Conservation (phyloP, 2,888 invertebrate genomes). For the Tinea semifulvella region DNA sequence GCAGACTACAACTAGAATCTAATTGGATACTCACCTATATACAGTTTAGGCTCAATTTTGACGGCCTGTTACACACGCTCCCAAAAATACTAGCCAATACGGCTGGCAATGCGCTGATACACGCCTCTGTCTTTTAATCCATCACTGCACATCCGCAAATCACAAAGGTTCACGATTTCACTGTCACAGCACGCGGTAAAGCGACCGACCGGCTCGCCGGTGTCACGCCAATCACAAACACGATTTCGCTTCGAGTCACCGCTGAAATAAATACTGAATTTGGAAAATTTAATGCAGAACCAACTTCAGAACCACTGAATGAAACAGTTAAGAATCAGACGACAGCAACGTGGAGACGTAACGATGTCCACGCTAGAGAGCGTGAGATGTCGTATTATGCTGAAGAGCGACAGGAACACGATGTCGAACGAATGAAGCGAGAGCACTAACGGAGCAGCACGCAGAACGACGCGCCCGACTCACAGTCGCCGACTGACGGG, state of each 20-base stretch:
- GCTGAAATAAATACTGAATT: constrained; percentile 12
- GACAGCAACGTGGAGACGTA: constrained; percentile 37
- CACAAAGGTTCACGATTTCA: constrained; percentile 57
- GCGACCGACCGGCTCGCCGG: constrained; percentile 41
- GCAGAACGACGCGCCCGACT: constrained; percentile 62
- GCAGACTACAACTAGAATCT: constrained; percentile 4
- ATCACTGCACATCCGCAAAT: constrained; percentile 66
- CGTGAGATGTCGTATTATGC: constrained; percentile 52
- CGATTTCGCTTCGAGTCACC: constrained; percentile 30
- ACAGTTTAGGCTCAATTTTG: constrained; percentile 67
- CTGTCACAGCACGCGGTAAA: constrained; percentile 55
- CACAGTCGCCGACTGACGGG: constrained; percentile 63
- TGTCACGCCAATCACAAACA: constrained; percentile 47
- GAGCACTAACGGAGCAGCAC: constrained; percentile 36
- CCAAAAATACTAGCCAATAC: constrained; percentile 41
- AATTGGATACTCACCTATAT: constrained; percentile 52
- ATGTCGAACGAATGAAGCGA: constrained; percentile 41
- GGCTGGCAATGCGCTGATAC: constrained; percentile 40
- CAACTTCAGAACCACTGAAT: constrained; percentile 30
- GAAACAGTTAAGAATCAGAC: constrained; percentile 42
- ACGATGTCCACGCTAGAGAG: constrained; percentile 57
- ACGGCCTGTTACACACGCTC: constrained; percentile 46
- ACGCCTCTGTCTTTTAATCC: constrained; percentile 55
- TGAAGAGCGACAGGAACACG: constrained; percentile 47
- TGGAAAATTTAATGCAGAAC: too few relatives aligned